Base-by-base conservation (phyloP, 1,140 invertebrate genomes). In the Micrasema longulum region DNA sequence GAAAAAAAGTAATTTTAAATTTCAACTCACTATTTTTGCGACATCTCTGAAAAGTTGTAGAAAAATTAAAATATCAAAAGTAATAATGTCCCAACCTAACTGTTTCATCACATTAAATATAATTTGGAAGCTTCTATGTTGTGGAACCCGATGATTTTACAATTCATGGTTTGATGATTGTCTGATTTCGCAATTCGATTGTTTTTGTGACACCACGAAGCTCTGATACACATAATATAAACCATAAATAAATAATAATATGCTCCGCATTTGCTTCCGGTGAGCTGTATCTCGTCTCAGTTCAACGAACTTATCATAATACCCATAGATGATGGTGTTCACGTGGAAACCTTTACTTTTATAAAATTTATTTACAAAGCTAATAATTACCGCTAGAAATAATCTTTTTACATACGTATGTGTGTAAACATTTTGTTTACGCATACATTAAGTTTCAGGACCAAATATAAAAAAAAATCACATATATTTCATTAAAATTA, bases 121-220 rank as follows among this genome's bases (percentile, higher is more conserved):
- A 2, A 2, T 31, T 31, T 31, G 7, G 26, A 31, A 2, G 31
- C n/a, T 20, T 53, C 14, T 55, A 12, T 62, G n/a, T 43, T 10
- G 23, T 62, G 35, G 41, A 62, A 43, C 18, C 4, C 12, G 57
- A 62, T 62, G 41, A 62, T 43, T 62, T 62, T 10, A 47, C 62
- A 16, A 60, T 60, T 60, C 55, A 60, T 35, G 55, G 31, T 60
- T 60, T 60, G 31, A 60, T 31, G 12, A 60, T 60, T 60, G 16
- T 11, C 35, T 11, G n/a, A 18, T 38, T 18, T 60, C 5, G 55
- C 55, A 60, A 60, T 60, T 4, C 2, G 2, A 60, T 60, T 38
- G 23, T 53, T 53, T n/a, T 38, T 20, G 55, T 60, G 55, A 41
- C 55, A 38, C 38, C 55, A 60, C 36, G 36, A 38, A 38, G 36